phyloP scores from a whole-genome alignment of 2,113 vertebrate species.

The Hepsetus odoe region DNA sequence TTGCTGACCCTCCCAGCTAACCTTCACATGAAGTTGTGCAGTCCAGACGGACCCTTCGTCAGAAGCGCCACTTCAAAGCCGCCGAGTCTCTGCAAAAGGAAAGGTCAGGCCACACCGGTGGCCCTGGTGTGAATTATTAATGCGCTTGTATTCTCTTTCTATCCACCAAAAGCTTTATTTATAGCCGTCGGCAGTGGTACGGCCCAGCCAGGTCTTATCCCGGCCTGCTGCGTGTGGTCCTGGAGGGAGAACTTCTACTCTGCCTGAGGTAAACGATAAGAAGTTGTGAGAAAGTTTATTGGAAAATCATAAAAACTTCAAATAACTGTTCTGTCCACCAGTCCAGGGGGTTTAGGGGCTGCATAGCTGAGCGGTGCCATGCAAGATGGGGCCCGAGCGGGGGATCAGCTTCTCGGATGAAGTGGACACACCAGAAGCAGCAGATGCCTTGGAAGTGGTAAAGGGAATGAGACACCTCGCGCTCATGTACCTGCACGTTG shows the following conservation, averaged over 20 bases:
- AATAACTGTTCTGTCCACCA: background rate
- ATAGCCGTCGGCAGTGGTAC: background rate
- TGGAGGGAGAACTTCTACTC: background rate
- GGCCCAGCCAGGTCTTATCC: background rate
- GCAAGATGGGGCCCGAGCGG: background rate
- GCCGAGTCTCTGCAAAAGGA: slow-evolving; percentile 52
- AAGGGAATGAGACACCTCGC: background rate
- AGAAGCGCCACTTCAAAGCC: slow-evolving; percentile 21
- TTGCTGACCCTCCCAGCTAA: background rate
- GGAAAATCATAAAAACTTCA: background rate
- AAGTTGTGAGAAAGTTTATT: background rate
- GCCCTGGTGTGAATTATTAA: slow-evolving; percentile 69
- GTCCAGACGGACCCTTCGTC: background rate
- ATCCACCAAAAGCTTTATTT: slow-evolving; percentile 4
- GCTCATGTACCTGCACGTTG: slow-evolving; percentile 23
- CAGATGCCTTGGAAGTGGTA: background rate
- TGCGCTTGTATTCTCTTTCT: slow-evolving; percentile 47
- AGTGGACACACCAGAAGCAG: background rate
- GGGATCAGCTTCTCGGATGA: background rate
- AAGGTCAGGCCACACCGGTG: slow-evolving; percentile 60
- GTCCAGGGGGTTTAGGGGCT: background rate
- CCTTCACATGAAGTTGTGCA: background rate
- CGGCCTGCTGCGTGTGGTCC: slow-evolving; percentile 16
- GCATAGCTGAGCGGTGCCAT: background rate
- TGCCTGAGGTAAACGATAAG: background rate